These are phyloP conservation scores for Nycticorax nycticorax DNA, from an alignment of 2,113 vertebrate genomes.

Conservation along the genomic window DNA sequence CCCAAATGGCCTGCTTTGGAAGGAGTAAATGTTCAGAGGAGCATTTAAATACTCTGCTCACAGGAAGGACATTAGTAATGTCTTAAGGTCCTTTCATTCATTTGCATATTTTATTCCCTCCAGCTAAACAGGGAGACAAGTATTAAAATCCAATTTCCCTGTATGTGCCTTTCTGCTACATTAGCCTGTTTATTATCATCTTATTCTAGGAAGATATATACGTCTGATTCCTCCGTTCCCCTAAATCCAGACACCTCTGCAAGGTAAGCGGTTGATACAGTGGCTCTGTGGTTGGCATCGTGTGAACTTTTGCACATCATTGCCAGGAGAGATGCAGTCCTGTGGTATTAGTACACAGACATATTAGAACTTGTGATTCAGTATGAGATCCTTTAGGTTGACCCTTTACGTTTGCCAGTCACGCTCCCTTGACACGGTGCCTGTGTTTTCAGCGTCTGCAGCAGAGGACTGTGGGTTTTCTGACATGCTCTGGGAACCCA, in stretches of 20 bases:
- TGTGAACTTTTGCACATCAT: neutral
- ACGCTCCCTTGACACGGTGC: neutral
- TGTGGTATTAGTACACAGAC: neutral
- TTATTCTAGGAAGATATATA: neutral
- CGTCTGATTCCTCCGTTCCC: neutral
- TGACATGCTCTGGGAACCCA: neutral
- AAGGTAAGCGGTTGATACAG: rapidly evolving
- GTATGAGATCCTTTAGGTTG: neutral
- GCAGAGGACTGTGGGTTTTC: neutral
- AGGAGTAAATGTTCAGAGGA: neutral
- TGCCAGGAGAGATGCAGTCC: neutral
- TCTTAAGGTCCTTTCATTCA: slow-evolving; percentile 10
- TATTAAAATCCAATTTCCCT: slow-evolving; percentile 4
- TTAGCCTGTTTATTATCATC: neutral
- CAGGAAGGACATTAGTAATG: neutral
- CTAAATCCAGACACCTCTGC: neutral
- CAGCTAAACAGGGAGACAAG: neutral
- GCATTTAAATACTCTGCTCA: slow-evolving; percentile 15
- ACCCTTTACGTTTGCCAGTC: neutral
- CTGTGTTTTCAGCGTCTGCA: rapidly evolving
- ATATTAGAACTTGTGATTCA: neutral
- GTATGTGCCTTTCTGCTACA: neutral
- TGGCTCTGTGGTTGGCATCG: neutral
- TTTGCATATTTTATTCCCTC: neutral
- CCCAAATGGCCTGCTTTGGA: neutral